Percentiles rank a stretch among this genome's conserved stretches.
These are phyloP conservation scores for Apis dorsata DNA, from an alignment of 1,140 invertebrate species.

Conservation along the genomic window DNA sequence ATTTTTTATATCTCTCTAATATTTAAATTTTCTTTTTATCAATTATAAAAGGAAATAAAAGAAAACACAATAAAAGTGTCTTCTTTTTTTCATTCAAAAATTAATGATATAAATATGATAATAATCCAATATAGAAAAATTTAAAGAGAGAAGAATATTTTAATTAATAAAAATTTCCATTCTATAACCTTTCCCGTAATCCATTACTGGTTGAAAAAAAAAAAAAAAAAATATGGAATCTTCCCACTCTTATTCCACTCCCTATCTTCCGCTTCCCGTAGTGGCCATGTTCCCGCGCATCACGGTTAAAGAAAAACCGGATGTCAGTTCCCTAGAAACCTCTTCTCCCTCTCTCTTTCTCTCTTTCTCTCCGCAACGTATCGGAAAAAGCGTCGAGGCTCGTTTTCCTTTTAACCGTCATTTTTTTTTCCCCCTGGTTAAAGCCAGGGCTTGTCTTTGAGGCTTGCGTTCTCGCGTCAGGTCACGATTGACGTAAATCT, in stretches of 20 bases:
- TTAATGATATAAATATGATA: neutral
- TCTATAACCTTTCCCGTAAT: neutral
- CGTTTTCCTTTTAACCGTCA: constrained; percentile 36
- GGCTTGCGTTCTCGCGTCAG: constrained; percentile 39
- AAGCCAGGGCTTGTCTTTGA: constrained; percentile 51
- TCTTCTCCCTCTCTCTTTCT: neutral
- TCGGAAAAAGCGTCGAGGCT: constrained; percentile 29
- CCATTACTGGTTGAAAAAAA: neutral
- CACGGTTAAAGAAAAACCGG: constrained; percentile 39
- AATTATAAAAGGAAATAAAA: too few species aligned
- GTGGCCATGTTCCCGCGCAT: constrained; percentile 16
- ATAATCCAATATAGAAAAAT: too few species aligned
- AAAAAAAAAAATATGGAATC: too few species aligned
- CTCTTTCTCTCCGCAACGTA: constrained; percentile 6
- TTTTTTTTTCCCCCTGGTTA: constrained; percentile 20
- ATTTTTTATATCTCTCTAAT: too few species aligned
- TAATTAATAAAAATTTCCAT: neutral
- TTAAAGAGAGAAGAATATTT: neutral
- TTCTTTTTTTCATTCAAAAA: neutral
- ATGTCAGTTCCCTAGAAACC: constrained; percentile 18
- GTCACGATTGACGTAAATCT: constrained; percentile 66
- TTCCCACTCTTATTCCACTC: neutral
- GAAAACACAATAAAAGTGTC: too few species aligned
- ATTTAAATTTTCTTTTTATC: too few species aligned
- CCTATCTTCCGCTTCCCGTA: constrained; percentile 3